Base-by-base conservation (phyloP, 2,797 vertebrate species). In the Eptatretus atami region DNA sequence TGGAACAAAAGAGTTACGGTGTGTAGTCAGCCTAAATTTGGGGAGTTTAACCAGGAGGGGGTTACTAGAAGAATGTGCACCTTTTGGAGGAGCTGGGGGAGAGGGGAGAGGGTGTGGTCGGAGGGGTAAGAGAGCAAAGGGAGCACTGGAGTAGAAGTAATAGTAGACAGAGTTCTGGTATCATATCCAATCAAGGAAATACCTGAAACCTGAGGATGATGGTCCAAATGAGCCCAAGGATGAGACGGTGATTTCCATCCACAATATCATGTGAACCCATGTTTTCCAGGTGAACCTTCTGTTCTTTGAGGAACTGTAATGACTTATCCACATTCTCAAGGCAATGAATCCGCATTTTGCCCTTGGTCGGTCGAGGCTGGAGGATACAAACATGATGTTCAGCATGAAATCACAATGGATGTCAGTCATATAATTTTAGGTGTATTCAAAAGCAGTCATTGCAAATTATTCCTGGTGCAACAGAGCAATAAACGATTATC, bases 131-230 rank as follows among this genome's bases (percentile, higher is more conserved):
- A 3, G 31, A 44, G 31, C 31, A 44, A 5, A 44, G 31, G 31
- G 31, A 44, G 31, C 31, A 44, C 31, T 44, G 31, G 31, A 44
- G 31, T 4, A 44, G 31, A 4, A 8, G 31, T 8, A 8, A 44
- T 44, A 44, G 6, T 8, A 44, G 31, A 44, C 31, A 44, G 31
- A 4, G 31, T 44, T 44, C 31, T 44, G 31, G 31, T 5, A 44
- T 44, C 31, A 44, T 44, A 44, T 4, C 31, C 4, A 5, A 44
- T 44, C 31, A 44, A 44, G 31, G 31, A 44, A 44, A 44, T 44
- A 84, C 86, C 82, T 93, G 86, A 71, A 93, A 93, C 67, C 86
- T 81, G 15, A 93, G 78, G 69, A 93, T 90, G 72, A 93, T 84
- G 69, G 86, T 93, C 86, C 86, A 93, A 67, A 90, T 80, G 57